Evolutionary conservation across 2,797 vertebrate genomes (phyloP).

Genomic region (Lithobates pipiens): DNA sequence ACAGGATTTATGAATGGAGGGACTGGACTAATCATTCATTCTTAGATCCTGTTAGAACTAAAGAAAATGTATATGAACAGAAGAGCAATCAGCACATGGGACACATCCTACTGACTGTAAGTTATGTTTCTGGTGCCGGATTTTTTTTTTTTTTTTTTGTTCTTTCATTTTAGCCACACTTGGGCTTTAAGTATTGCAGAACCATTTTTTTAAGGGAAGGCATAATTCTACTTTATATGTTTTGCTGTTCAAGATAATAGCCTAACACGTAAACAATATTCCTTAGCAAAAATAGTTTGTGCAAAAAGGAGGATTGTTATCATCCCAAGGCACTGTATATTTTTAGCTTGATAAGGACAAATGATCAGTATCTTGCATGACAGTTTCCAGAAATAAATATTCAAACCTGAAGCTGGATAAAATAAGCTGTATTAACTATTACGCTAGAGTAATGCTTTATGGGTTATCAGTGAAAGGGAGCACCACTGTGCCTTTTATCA

Average conservation of each 20-base stretch:
- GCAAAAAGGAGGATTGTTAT: constrained; percentile 4
- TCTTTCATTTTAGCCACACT: no score
- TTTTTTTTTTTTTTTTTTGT: no score
- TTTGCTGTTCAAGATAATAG: not conserved
- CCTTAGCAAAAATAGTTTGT: not conserved
- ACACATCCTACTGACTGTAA: no score
- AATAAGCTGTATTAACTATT: constrained; percentile 66
- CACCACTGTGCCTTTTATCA: constrained; percentile 72
- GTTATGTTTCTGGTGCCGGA: no score
- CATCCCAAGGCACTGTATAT: not conserved
- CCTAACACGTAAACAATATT: not conserved
- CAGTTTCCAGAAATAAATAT: constrained; percentile 63
- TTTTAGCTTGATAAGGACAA: constrained; percentile 58
- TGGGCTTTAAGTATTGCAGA: no score
- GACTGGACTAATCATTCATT: no score
- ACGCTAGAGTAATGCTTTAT: constrained; percentile 70
- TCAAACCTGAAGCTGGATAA: constrained; percentile 69
- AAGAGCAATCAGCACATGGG: no score
- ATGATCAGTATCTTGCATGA: constrained; percentile 43
- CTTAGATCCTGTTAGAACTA: no score
- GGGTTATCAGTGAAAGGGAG: constrained; percentile 64
- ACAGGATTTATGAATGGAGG: no score
- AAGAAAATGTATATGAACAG: no score
- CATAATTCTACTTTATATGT: not conserved
- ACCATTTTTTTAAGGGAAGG: no score